These are phyloP conservation scores for Hyperopisus bebe DNA, from an alignment of 2,113 vertebrate genomes.

Conservation along the genomic window DNA sequence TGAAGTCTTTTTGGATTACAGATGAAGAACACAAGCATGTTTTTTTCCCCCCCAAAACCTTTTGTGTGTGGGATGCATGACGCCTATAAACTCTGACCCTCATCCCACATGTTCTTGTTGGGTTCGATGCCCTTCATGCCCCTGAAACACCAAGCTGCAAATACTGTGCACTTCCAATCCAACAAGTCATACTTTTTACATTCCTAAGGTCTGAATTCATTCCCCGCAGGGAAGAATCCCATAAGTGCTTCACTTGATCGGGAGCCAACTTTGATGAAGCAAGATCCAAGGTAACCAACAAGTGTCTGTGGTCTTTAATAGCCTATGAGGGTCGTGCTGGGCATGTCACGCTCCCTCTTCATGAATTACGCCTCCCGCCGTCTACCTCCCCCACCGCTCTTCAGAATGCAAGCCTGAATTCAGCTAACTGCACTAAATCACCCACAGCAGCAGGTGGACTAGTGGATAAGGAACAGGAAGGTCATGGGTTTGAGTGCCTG, in stretches of 20 bases:
- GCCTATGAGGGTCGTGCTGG: background rate
- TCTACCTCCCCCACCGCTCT: background rate
- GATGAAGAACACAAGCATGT: background rate
- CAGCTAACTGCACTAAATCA: background rate
- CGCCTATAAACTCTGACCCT: slow-evolving; percentile 51
- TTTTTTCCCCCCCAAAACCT: background rate
- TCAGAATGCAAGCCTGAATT: background rate
- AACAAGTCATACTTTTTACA: slow-evolving; percentile 69
- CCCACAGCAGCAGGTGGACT: background rate
- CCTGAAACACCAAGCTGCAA: slow-evolving; percentile 9
- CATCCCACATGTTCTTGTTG: slow-evolving; percentile 33
- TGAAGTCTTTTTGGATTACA: background rate
- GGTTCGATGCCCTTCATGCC: slow-evolving; percentile 49
- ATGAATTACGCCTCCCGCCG: background rate
- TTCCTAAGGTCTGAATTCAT: slow-evolving; percentile 74
- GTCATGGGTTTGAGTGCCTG: background rate
- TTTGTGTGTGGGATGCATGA: slow-evolving; percentile 45
- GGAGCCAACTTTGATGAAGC: slow-evolving; percentile 47
- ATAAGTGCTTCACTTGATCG: slow-evolving; percentile 46
- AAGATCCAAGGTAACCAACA: slow-evolving; percentile 34
- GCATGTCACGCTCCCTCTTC: background rate
- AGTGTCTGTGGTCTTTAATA: background rate
- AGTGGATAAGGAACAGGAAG: background rate
- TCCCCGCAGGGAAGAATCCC: slow-evolving; percentile 43
- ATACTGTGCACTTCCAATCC: slow-evolving; percentile 60